Base-by-base conservation (phyloP, 2,113 vertebrate species). In the Tauraco erythrolophus region DNA sequence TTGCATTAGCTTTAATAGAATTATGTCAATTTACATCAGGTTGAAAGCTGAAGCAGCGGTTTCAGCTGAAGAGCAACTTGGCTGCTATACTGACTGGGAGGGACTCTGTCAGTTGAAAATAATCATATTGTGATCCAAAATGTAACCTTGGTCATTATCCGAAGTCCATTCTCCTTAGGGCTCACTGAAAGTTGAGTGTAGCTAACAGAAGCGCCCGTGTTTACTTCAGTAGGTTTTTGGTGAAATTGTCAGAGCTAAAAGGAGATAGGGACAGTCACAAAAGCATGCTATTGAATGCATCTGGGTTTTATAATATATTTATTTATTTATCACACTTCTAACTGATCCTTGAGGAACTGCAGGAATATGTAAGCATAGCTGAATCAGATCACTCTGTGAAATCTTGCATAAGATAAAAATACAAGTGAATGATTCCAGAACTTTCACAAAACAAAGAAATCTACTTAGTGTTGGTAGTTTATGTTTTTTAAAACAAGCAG, bases 151-250 rank as follows among this genome's bases (percentile, higher is more conserved):
- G 27, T 69, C 22, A 13, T 57, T n/a, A 43, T 50, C 24, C 37
- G 57, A 70, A 48, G 28, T 58, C 41, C 62, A 28, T 74, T 82
- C 2, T 5, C 25, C 56, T 30, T 28, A 14, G 27, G 41, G 35
- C 51, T 69, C n/a, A 11, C n/a, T 33, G 64, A 19, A 82, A n/a
- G 53, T 12, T 54, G 46, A 37, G 9, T 33, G 33, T n/a, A 48
- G 27, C 33, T 65, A 28, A 53, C 35, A 50, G 25, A 79, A 71
- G 17, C 0, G 0, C 3, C 12, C 7, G 0, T n/a, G 39, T 48
- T 78, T 53, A 7, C 14, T 51, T 58, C 19, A 45, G 2, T 28
- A 57, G 11, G 8, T 28, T 94, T 65, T 76, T 48, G 16, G 11
- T 46, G 51, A 71, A 33, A 39, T 39, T 56, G 6, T 41, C 69